A percentile compares a stretch with the other conserved stretches of the same genome.
These are phyloP conservation scores for Tenebrosternarchus preto DNA, from an alignment of 2,113 vertebrate species.

Conservation along the genomic window DNA sequence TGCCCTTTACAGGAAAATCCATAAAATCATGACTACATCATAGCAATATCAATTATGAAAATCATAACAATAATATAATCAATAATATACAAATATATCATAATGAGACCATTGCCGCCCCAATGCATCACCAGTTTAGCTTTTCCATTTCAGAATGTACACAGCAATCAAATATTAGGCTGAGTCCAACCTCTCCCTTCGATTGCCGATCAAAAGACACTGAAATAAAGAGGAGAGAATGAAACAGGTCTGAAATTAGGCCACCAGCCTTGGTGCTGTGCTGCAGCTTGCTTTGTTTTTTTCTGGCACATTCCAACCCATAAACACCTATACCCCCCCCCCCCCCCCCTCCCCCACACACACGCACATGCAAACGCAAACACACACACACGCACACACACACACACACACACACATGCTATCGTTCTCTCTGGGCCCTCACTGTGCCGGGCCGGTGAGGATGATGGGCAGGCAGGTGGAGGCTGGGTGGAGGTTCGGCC, in stretches of 20 bases:
- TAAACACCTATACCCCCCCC: neutral
- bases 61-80: slow-evolving; percentile 69
- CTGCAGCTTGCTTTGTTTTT: slow-evolving; percentile 38
- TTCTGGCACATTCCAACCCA: slow-evolving; percentile 42
- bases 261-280: slow-evolving; percentile 50
- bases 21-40: slow-evolving; percentile 68
- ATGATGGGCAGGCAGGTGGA: slow-evolving; percentile 64
- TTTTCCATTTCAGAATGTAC: slow-evolving; percentile 58
- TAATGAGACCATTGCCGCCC: slow-evolving; percentile 66
- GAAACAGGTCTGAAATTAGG: neutral
- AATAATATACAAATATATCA: slow-evolving; percentile 69
- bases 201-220: slow-evolving; percentile 6
- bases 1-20: slow-evolving; percentile 74
- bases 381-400: slow-evolving; percentile 25
- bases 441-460: slow-evolving; percentile 72
- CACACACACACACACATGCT: slow-evolving; percentile 15
- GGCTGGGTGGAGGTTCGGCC: slow-evolving; percentile 71
- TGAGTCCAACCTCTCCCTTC: slow-evolving; percentile 24
- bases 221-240: too few relatives aligned
- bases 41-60: slow-evolving; percentile 71
- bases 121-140: slow-evolving; percentile 65
- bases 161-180: slow-evolving; percentile 59
- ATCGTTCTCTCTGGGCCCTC: slow-evolving; percentile 51
- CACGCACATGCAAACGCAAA: neutral
- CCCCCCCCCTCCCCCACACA: neutral